Percentiles rank a stretch among this genome's conserved stretches.
Conservation (phyloP, 2,797 vertebrate genomes). For the Harpagifer antarcticus region DNA sequence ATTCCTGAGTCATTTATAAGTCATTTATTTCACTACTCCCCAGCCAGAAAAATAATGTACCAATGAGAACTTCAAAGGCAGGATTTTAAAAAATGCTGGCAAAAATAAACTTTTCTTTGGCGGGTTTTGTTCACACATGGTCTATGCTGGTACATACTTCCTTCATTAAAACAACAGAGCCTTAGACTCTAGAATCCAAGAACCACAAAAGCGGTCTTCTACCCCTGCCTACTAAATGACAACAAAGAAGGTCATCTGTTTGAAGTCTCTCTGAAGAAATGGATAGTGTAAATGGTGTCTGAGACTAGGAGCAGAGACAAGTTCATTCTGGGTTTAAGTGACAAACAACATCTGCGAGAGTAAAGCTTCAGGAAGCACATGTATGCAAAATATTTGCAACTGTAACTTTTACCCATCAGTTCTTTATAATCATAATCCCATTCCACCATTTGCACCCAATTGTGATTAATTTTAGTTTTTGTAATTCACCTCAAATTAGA, state of each 20-base stretch:
- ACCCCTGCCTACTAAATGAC: neutral
- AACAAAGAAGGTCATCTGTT: conserved; percentile 9
- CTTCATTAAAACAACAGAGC: neutral
- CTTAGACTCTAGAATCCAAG: too few relatives aligned
- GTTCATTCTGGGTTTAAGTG: conserved; percentile 19
- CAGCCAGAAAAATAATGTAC: neutral
- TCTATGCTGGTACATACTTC: neutral
- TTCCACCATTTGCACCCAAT: neutral
- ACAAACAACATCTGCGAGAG: conserved; percentile 12
- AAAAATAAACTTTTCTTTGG: neutral
- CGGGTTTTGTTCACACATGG: neutral
- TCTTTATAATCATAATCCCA: neutral
- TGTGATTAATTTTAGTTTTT: neutral
- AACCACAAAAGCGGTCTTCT: neutral
- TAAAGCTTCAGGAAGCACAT: neutral
- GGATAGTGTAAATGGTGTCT: conserved; percentile 37
- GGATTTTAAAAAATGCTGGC: neutral
- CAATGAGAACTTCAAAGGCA: neutral
- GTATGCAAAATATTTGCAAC: conserved; percentile 1
- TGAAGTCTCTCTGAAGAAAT: conserved; percentile 25
- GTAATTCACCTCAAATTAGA: neutral
- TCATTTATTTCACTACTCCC: too few relatives aligned
- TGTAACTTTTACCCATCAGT: neutral
- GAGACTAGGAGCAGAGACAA: conserved; percentile 19
- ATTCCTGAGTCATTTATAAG: too few relatives aligned